Conservation (phyloP, 64 coral and sea anemone genomes). For the Hydrozoanthus tunicans region DNA sequence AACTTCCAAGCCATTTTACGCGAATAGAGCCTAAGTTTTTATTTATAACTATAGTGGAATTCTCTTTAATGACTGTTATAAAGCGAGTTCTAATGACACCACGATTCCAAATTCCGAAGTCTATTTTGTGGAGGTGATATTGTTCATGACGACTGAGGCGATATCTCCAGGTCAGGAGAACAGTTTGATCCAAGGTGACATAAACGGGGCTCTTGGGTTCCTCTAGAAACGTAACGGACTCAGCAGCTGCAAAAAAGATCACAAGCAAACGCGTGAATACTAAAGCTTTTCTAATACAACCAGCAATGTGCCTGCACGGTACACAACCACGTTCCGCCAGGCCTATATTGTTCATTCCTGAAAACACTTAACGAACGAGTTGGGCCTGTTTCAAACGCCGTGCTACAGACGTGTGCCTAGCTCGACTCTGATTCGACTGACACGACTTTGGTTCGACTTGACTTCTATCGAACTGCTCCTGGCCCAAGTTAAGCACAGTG, state of each 20-base stretch:
- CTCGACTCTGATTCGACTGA: no score
- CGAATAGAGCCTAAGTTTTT: not conserved
- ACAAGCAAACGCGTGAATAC: not conserved
- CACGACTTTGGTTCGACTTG: no score
- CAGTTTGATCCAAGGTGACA: constrained; percentile 11
- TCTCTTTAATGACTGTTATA: constrained; percentile 12
- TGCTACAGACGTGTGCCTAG: no score
- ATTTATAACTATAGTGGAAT: not conserved
- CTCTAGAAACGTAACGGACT: not conserved
- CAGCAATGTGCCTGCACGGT: no score
- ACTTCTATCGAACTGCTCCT: no score
- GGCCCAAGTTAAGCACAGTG: no score
- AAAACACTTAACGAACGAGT: no score
- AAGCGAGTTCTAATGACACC: constrained; percentile 33
- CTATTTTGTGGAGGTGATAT: constrained; percentile 22
- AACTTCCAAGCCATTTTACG: constrained; percentile 35
- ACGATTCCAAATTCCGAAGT: constrained; percentile 30
- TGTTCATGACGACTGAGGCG: not conserved
- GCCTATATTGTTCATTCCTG: no score
- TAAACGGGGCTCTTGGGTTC: not conserved
- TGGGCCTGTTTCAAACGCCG: no score
- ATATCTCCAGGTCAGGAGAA: constrained; percentile 25
- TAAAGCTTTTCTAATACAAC: no score
- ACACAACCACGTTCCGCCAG: not conserved
- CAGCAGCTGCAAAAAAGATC: constrained; percentile 13